phyloP scores from a whole-genome alignment of 2,888 invertebrate species.

The Gymnosoma rotundatum region DNA sequence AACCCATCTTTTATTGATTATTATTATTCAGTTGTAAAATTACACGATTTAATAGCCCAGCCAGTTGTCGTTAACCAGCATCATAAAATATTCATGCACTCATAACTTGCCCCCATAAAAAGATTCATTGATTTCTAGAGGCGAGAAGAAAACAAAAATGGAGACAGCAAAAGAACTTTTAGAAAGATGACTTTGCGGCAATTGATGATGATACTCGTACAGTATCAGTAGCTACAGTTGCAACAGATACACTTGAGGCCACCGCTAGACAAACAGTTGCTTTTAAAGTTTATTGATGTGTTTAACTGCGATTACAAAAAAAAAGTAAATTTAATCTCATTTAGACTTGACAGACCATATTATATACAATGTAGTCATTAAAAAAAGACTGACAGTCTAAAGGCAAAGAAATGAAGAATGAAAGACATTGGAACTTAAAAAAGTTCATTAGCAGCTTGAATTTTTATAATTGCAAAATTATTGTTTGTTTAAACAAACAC shows the following conservation, averaged over 20 bases:
- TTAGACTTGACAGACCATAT: conserved; percentile 39
- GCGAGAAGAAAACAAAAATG: conserved; percentile 5
- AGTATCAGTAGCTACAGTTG: conserved; percentile 12
- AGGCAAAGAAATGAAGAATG: background rate
- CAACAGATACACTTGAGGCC: conserved; percentile 25
- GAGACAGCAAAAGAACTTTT: conserved; percentile 11
- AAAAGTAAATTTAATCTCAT: conserved; percentile 37
- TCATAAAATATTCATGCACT: conserved; percentile 25
- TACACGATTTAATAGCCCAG: conserved; percentile 21
- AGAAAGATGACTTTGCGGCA: conserved; percentile 40
- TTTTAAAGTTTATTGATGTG: conserved; percentile 43
- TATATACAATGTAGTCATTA: conserved; percentile 22
- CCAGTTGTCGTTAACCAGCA: conserved; percentile 26
- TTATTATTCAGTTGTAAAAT: conserved; percentile 41
- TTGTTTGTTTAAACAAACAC: background rate
- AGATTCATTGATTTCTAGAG: conserved; percentile 38
- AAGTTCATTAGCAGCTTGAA: conserved; percentile 6
- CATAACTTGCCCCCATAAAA: conserved; percentile 41
- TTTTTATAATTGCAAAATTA: background rate
- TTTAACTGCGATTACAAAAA: conserved; percentile 22
- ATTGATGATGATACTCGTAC: conserved; percentile 28
- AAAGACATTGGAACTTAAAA: background rate
- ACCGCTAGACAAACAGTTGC: conserved; percentile 53
- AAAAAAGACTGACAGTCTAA: background rate
- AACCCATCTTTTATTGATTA: conserved; percentile 46